Percentiles rank a stretch among this genome's conserved stretches.
Conservation (phyloP, 2,888 invertebrate species). For the Pterostichus madidus region DNA sequence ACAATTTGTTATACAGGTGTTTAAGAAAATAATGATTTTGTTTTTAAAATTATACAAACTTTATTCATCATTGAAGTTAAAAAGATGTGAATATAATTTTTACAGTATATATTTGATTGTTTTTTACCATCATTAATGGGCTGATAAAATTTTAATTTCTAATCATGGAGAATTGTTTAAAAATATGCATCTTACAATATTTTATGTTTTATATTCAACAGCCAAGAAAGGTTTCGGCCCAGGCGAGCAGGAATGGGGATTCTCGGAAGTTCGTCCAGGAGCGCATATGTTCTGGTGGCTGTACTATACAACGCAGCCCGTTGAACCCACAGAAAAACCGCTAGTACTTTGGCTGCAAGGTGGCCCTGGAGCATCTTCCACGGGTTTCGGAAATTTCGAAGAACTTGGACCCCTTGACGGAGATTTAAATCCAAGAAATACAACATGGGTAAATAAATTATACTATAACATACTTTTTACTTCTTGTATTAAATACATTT, state of each 20-base stretch:
- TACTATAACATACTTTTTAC: too few species aligned
- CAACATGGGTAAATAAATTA: conserved; percentile 84
- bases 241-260: conserved; percentile 86
- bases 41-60: too few species aligned
- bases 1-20: too few species aligned
- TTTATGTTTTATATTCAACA: conserved; percentile 55
- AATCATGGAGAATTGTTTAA: too few species aligned
- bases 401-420: conserved; percentile 88
- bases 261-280: conserved; percentile 85
- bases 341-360: conserved; percentile 94
- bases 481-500: too few species aligned
- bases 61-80: too few species aligned
- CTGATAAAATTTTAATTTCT: too few species aligned
- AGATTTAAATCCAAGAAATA: conserved; percentile 83
- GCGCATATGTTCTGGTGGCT: conserved; percentile 94
- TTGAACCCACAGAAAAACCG: conserved; percentile 83
- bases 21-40: too few species aligned
- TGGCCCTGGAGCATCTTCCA: conserved; percentile 84
- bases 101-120: too few species aligned
- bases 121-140: too few species aligned
- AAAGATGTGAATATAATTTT: too few species aligned
- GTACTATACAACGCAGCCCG: conserved; percentile 85
- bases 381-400: conserved; percentile 89
- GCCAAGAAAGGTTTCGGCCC: conserved; percentile 78
- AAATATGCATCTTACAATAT: neutral